Evolutionary conservation across 2,888 invertebrate genomes (phyloP).

Genomic region (Melieria crassipennis): DNA sequence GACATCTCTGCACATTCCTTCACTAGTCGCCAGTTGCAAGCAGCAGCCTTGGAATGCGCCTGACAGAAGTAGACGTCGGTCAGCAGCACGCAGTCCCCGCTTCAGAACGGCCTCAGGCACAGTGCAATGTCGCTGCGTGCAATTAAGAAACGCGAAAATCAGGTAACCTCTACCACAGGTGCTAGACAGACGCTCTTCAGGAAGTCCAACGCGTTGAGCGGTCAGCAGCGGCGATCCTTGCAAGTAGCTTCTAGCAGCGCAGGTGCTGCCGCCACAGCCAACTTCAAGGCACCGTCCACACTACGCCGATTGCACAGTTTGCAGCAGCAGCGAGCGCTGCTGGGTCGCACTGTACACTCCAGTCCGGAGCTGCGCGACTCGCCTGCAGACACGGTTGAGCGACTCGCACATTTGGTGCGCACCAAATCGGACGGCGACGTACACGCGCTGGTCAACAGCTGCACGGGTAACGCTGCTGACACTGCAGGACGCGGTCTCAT

Average conservation of each 20-base stretch:
- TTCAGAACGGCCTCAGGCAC: too few relatives aligned
- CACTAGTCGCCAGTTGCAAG: too few relatives aligned
- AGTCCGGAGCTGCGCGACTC: constrained; percentile 50
- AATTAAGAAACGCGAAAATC: constrained; percentile 61
- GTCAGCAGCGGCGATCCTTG: constrained; percentile 17
- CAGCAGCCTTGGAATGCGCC: too few relatives aligned
- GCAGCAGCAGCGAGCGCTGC: constrained; percentile 47
- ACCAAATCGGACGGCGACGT: constrained; percentile 63
- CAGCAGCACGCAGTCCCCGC: too few relatives aligned
- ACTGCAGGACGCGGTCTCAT: constrained; percentile 46
- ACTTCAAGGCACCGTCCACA: constrained; percentile 35
- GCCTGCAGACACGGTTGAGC: constrained; percentile 39
- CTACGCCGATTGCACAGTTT: constrained; percentile 33
- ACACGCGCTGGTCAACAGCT: constrained; percentile 47
- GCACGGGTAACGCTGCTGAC: constrained; percentile 40
- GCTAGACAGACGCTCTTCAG: constrained; percentile 33
- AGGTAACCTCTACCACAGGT: constrained; percentile 42
- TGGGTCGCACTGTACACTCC: constrained; percentile 51
- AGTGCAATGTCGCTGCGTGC: constrained; percentile 64
- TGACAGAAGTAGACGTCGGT: too few relatives aligned
- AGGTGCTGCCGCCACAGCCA: constrained; percentile 37
- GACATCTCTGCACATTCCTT: too few relatives aligned
- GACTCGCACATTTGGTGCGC: constrained; percentile 51
- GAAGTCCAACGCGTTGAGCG: constrained; percentile 31
- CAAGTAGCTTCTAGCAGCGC: constrained; percentile 35